Conservation (phyloP, 1,140 invertebrate species). For the Arctopsyche grandis region DNA sequence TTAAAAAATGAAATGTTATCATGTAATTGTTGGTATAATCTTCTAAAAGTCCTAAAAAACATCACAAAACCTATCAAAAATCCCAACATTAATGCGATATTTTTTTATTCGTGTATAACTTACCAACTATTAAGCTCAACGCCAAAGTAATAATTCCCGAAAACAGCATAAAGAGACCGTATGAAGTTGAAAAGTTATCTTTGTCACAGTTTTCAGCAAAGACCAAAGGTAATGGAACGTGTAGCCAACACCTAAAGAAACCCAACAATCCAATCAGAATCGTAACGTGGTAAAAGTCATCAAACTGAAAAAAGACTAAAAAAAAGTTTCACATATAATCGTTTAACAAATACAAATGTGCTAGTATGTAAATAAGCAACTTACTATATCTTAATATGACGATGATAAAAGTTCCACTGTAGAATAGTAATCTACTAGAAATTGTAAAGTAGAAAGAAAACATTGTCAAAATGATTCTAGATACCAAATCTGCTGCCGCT, state of each 20-base stretch:
- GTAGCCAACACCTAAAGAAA: constrained; percentile 67
- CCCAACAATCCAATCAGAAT: constrained; percentile 67
- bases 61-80: background rate
- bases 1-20: constrained; percentile 59
- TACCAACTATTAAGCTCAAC: constrained; percentile 63
- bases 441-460: constrained; percentile 40
- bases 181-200: constrained; percentile 72
- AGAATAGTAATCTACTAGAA: constrained; percentile 49
- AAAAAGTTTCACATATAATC: constrained; percentile 49
- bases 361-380: background rate
- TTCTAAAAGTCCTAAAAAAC: constrained; percentile 56
- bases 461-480: constrained; percentile 38
- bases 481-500: constrained; percentile 44
- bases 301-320: constrained; percentile 62
- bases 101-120: constrained; percentile 40
- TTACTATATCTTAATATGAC: constrained; percentile 46
- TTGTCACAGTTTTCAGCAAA: constrained; percentile 69
- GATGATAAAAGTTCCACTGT: constrained; percentile 40
- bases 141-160: constrained; percentile 61
- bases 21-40: constrained; percentile 58
- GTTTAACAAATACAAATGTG: background rate
- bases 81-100: background rate
- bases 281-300: constrained; percentile 60
- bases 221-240: constrained; percentile 69
- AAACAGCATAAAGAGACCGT: constrained; percentile 72